Percentiles rank a stretch among this genome's conserved stretches.
Evolutionary conservation across 1,140 invertebrate species (phyloP).

Genomic region (Proales similis): DNA sequence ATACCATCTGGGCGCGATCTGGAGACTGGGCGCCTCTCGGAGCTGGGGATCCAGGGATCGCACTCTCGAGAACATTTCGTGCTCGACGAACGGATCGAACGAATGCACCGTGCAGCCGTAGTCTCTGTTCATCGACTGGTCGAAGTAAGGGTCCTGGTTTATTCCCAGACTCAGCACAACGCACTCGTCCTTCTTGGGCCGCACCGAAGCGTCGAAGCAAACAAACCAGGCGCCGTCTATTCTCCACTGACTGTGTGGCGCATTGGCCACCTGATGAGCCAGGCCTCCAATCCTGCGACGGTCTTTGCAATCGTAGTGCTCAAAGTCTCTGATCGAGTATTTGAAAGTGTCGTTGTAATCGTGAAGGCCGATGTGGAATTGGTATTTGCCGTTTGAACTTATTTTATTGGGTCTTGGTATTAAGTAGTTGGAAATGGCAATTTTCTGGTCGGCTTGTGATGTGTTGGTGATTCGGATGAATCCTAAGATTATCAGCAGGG

Average conservation of each 20-base stretch:
- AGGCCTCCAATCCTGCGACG: not conserved
- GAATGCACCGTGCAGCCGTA: not conserved
- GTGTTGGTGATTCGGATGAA: no score
- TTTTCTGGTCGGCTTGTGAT: no score
- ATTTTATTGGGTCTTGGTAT: no score
- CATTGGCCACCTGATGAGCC: not conserved
- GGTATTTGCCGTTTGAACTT: no score
- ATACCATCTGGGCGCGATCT: not conserved
- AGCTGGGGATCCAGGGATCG: not conserved
- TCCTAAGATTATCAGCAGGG: no score
- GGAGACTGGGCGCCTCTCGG: not conserved
- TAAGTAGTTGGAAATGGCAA: no score
- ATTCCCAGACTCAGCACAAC: slow-evolving; percentile 6
- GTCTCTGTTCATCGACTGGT: slow-evolving; percentile 5
- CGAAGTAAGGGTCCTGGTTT: slow-evolving; percentile 3
- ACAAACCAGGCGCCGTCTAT: slow-evolving; percentile 18
- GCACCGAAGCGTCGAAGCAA: not conserved
- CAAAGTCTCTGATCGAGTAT: slow-evolving; percentile 11
- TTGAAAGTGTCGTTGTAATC: no score
- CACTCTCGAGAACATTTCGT: not conserved
- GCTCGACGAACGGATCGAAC: slow-evolving; percentile 3
- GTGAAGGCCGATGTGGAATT: no score
- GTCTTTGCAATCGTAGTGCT: not conserved
- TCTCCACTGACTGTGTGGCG: not conserved
- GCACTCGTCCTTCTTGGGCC: not conserved